phyloP scores from a whole-genome alignment of 2,113 vertebrate species.

The Ahaetulla prasina region DNA sequence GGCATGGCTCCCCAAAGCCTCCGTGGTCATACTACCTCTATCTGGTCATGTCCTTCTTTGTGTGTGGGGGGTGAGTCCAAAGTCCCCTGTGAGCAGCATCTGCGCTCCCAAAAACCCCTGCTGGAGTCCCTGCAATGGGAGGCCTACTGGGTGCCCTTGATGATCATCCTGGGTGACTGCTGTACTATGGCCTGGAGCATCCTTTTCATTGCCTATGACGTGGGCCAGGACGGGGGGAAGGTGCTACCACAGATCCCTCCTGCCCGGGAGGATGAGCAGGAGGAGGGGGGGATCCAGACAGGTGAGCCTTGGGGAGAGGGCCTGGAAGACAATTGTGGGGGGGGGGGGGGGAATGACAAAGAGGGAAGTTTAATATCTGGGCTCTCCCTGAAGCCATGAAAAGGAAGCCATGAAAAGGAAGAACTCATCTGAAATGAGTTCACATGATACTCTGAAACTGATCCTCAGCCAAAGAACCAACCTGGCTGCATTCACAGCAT shows the following conservation, averaged over 20 bases:
- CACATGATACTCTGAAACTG: not conserved
- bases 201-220: not conserved
- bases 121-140: not conserved
- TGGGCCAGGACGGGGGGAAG: not conserved
- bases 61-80: not conserved
- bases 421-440: not conserved
- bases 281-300: rapidly evolving
- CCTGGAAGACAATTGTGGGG: too few relatives aligned
- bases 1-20: not conserved
- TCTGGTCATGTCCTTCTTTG: not conserved
- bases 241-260: not conserved
- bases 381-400: not conserved
- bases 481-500: not conserved
- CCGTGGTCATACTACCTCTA: not conserved
- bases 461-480: not conserved
- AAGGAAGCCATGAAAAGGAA: not conserved
- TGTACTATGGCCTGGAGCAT: slow-evolving; percentile 8
- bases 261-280: not conserved
- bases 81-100: not conserved
- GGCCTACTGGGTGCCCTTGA: not conserved
- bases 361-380: not conserved
- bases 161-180: not conserved
- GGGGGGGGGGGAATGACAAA: too few relatives aligned
- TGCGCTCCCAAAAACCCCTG: not conserved
- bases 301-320: not conserved